Conservation (phyloP, 2,888 invertebrate genomes). For the Amblyjoppa fuscipennis region DNA sequence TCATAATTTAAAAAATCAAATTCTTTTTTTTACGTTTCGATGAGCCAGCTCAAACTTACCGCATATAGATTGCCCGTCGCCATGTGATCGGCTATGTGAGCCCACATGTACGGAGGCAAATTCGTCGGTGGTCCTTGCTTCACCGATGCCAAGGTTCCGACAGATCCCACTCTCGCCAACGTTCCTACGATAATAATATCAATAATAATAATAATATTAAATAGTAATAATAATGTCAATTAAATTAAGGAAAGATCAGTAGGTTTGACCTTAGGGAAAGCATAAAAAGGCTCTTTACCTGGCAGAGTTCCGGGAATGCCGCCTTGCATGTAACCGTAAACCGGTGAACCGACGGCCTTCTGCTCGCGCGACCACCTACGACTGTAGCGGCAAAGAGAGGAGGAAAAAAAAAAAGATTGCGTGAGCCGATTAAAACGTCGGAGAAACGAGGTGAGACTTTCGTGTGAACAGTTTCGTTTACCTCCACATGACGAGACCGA, state of each 20-base stretch:
- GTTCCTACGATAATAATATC: constrained; percentile 69
- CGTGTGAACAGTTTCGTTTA: constrained; percentile 81
- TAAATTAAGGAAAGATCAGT: neutral
- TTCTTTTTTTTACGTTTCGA: neutral
- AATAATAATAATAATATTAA: constrained; percentile 19
- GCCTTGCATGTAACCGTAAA: constrained; percentile 94
- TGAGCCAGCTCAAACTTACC: constrained; percentile 86
- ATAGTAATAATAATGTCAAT: neutral
- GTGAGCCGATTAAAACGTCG: constrained; percentile 37
- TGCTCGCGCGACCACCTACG: constrained; percentile 96
- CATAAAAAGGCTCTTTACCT: constrained; percentile 70
- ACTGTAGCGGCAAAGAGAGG: constrained; percentile 85
- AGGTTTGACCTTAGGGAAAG: neutral
- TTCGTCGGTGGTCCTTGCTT: constrained; percentile 83
- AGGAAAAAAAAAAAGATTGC: constrained; percentile 37
- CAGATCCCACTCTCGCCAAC: constrained; percentile 82
- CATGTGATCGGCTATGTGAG: constrained; percentile 95
- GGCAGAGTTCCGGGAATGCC: constrained; percentile 84
- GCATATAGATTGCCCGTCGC: constrained; percentile 94
- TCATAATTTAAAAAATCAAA: neutral
- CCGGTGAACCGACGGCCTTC: constrained; percentile 93
- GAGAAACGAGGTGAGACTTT: neutral
- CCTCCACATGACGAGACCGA: constrained; percentile 97
- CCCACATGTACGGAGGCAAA: constrained; percentile 92
- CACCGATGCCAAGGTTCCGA: constrained; percentile 82